Conservation (phyloP, 2,113 vertebrate genomes). For the Sialia sialis region DNA sequence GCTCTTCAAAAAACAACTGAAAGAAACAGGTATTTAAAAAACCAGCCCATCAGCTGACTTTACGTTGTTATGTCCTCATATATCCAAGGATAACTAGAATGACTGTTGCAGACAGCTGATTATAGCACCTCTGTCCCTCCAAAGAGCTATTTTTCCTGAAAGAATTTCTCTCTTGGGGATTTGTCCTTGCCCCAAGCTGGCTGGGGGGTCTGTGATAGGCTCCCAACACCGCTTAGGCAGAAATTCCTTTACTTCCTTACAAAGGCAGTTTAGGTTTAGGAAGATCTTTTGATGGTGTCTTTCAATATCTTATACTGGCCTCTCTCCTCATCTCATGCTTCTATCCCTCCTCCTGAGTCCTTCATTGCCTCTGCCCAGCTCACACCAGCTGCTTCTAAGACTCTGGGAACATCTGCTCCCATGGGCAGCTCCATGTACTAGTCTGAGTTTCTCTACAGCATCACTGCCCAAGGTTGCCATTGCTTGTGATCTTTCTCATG, state of each 20-base stretch:
- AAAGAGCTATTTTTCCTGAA: background rate
- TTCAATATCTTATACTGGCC: background rate
- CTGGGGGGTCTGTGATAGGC: background rate
- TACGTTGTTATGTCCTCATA: background rate
- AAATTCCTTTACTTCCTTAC: background rate
- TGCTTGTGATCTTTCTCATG: background rate
- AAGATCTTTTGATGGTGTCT: background rate
- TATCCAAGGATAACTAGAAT: background rate
- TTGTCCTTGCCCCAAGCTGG: background rate
- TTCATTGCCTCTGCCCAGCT: background rate
- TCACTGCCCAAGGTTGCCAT: background rate
- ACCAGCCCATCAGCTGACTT: background rate
- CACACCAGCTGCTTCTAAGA: background rate
- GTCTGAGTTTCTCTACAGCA: background rate
- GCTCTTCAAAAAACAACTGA: background rate
- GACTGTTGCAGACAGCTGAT: background rate
- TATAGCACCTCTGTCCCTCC: background rate
- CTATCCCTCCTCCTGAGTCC: background rate
- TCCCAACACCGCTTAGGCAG: background rate
- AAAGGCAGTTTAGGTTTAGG: background rate
- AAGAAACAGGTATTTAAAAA: background rate
- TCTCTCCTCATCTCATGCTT: background rate
- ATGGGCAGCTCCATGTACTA: too few species aligned
- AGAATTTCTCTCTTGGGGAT: background rate
- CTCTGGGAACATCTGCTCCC: background rate